Evolutionary conservation across 2,797 vertebrate genomes (phyloP).

Genomic region (Anguilla marmorata): DNA sequence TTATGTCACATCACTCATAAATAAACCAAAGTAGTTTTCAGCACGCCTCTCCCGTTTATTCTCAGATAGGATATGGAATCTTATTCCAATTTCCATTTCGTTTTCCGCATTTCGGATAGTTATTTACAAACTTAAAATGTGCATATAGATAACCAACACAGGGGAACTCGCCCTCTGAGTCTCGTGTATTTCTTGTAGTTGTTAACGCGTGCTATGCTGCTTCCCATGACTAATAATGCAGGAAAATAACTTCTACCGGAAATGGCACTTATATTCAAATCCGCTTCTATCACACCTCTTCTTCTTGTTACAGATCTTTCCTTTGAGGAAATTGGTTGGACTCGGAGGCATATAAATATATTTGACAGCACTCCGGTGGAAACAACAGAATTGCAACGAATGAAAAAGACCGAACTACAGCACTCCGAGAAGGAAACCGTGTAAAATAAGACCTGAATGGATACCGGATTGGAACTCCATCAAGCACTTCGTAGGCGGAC

Average conservation of each 20-base stretch:
- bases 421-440: background rate
- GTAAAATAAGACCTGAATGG: background rate
- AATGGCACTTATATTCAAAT: background rate
- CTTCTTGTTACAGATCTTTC: constrained; percentile 1
- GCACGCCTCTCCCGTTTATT: background rate
- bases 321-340: background rate
- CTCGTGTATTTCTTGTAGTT: background rate
- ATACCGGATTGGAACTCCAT: background rate
- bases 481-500: background rate
- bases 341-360: background rate
- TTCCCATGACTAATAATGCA: background rate
- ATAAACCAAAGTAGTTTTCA: background rate
- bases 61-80: background rate
- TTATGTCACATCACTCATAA: background rate
- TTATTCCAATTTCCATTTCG: background rate
- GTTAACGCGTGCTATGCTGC: background rate
- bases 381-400: background rate
- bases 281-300: background rate
- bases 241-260: background rate
- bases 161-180: background rate
- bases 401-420: background rate
- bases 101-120: background rate
- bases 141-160: background rate
- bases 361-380: background rate
- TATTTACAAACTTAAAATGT: background rate